Evolutionary conservation across 2,113 vertebrate species (phyloP).

Genomic region (Hyperopisus bebe): DNA sequence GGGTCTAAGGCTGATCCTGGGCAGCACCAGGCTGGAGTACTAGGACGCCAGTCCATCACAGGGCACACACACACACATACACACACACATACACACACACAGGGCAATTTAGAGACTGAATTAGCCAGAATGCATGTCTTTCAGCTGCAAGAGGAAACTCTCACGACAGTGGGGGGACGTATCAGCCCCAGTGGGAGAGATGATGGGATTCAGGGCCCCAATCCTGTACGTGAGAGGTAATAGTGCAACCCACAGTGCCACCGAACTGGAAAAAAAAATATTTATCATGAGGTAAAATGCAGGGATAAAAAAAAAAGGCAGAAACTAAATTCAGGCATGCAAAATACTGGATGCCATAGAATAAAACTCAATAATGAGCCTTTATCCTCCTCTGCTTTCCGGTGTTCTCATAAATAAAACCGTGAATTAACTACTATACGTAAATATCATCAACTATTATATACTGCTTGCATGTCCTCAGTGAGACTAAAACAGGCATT

Average conservation of each 20-base stretch:
- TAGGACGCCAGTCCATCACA: not conserved
- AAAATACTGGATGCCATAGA: not conserved
- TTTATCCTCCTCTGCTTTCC: not conserved
- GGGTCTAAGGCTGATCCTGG: not conserved
- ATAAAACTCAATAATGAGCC: not conserved
- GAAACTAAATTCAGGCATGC: conserved; percentile 27
- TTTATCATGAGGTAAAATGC: not conserved
- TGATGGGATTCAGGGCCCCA: not conserved
- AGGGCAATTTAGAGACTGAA: not conserved
- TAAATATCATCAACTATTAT: not conserved
- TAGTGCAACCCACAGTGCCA: not conserved
- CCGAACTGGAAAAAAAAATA: not conserved
- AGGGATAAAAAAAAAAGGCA: conserved; percentile 5
- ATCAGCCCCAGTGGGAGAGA: not conserved
- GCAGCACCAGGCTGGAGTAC: not conserved
- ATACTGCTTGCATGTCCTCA: not conserved
- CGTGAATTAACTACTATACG: not conserved
- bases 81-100: not conserved
- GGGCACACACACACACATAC: not conserved
- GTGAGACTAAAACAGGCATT: not conserved
- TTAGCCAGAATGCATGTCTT: not conserved
- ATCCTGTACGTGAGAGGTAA: not conserved
- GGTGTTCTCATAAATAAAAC: not conserved
- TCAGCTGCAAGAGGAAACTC: not conserved
- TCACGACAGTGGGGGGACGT: not conserved